Conservation (phyloP, 2,113 vertebrate genomes). For the Callipepla californica region DNA sequence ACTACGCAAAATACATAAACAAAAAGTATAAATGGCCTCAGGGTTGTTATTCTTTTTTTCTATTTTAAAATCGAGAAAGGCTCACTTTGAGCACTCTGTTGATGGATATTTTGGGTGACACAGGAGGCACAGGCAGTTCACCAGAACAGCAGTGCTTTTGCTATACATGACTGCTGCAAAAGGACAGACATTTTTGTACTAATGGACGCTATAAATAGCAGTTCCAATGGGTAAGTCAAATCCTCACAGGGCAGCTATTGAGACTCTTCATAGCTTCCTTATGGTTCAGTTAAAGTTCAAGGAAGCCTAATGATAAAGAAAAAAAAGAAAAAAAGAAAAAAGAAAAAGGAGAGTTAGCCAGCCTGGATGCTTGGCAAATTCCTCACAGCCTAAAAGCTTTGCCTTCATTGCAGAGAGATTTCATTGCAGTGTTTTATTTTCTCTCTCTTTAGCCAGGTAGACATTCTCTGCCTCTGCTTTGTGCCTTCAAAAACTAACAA, state of each 20-base stretch:
- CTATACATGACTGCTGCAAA: conserved; percentile 65
- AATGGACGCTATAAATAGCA: conserved; percentile 70
- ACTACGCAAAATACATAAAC: conserved; percentile 9
- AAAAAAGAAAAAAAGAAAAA: background rate
- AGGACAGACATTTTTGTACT: conserved; percentile 52
- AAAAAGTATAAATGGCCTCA: conserved; percentile 23
- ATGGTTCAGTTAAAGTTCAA: conserved; percentile 75
- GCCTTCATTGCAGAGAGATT: background rate
- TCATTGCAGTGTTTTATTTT: background rate
- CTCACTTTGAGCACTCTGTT: conserved; percentile 41
- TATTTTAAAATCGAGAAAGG: conserved; percentile 22
- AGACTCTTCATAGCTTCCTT: conserved; percentile 52
- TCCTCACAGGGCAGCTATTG: conserved; percentile 51
- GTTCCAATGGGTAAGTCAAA: conserved; percentile 42
- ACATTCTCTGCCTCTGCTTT: background rate
- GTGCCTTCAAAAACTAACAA: background rate
- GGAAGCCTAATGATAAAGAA: conserved; percentile 52
- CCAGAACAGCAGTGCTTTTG: conserved; percentile 43
- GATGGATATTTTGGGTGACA: conserved; percentile 74
- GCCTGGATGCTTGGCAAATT: background rate
- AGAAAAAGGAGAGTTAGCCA: background rate
- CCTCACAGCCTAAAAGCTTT: conserved; percentile 7
- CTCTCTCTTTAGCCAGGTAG: background rate
- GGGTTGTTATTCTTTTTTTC: background rate
- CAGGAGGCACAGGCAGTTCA: background rate